Base-by-base conservation (phyloP, 2,113 vertebrate species). In the Cebidichthys violaceus region DNA sequence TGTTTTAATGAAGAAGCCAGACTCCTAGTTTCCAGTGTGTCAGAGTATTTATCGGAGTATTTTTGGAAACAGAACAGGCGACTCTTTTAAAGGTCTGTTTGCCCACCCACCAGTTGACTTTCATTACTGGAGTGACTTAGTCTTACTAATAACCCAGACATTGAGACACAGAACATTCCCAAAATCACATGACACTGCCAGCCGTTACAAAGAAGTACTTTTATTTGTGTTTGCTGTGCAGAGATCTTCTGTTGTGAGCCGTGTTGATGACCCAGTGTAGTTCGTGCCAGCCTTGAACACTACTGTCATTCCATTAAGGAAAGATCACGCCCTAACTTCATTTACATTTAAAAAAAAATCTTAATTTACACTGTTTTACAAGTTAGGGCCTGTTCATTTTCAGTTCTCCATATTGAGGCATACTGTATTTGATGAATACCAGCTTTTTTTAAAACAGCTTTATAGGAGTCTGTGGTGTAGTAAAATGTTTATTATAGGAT, bases 91-190 rank as follows among this genome's bases (percentile, higher is more conserved):
- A 76, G 22, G 15, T 43, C 10, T 41, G 35, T 29, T 22, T 57
- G 73, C 59, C 66, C 80, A 81, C 75, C 78, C 71, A 79, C 92
- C 78, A 66, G 87, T 86, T 91, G 92, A 92, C 78, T 85, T 82
- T 71, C 52, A 82, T 90, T 88, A 82, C 66, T 60, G 79, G 52
- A 78, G 18, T 54, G 39, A 35, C 5, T 35, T 54, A 35, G 66
- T 39, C 50, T 62, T 37, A 41, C 31, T 20, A 68, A 59, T 55
- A 70, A 43, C 35, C 31, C 22, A 52, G 74, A 27, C 37, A 6
- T 5, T 27, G 37, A 73, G 37, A 68, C 18, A n/a, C n/a, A 29
- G 45, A 33, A 73, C 20, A 43, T 82, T 75, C 17, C 41, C 15
- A 17, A 50, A 52, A 62, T 70, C 33, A 24, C 64, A 29, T 39